A percentile compares a stretch with the other conserved stretches of the same genome.
phyloP scores from a whole-genome alignment of 2,888 invertebrate species.

The Aspidapion aeneum region DNA sequence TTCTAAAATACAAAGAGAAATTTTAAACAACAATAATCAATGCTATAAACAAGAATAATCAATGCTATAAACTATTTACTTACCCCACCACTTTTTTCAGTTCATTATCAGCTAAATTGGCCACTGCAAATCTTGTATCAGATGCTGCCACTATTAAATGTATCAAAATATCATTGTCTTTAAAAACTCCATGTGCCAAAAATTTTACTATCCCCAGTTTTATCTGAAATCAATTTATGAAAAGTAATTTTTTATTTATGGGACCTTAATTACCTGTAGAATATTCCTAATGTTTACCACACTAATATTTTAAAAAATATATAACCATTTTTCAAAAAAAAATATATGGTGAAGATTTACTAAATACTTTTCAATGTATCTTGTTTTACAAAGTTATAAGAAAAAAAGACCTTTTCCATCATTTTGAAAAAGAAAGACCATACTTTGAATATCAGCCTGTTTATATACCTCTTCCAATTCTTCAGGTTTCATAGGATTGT shows the following conservation, averaged over 20 bases:
- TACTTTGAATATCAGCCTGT: no score
- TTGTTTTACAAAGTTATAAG: no score
- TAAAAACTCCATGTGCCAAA: constrained; percentile 73
- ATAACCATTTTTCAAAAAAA: constrained; percentile 1
- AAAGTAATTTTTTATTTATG: no score
- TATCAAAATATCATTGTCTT: constrained; percentile 68
- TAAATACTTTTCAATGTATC: no score
- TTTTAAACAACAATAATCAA: no score
- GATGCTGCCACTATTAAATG: constrained; percentile 83
- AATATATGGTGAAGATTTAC: neutral
- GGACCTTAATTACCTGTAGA: no score
- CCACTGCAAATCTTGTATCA: constrained; percentile 85
- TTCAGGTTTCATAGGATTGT: constrained; percentile 69
- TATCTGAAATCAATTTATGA: constrained; percentile 51
- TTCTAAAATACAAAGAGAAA: constrained; percentile 58
- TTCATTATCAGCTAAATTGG: constrained; percentile 82
- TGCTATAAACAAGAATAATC: constrained; percentile 7
- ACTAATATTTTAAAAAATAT: neutral
- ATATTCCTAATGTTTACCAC: no score
- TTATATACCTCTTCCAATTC: constrained; percentile 71
- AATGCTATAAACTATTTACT: constrained; percentile 23
- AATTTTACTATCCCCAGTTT: constrained; percentile 81
- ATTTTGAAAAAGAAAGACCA: no score
- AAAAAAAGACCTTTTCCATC: no score
- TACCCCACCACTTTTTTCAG: constrained; percentile 74